phyloP scores from a whole-genome alignment of 37 sponge, comb jelly and placozoan species.

The Aphrocallistes beatrix region DNA sequence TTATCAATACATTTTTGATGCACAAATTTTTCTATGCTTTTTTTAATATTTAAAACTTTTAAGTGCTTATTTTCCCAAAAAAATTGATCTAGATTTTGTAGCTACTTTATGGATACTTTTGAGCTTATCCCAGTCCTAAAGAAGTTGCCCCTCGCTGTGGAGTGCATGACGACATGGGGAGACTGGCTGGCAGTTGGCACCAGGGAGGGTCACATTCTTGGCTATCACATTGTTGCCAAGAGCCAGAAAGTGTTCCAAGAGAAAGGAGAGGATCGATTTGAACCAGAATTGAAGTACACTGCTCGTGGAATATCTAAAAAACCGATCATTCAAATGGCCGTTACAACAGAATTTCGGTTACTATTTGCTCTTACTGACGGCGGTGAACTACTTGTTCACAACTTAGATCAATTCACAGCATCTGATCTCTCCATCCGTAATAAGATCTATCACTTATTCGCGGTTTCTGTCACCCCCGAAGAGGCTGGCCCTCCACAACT shows the following conservation, averaged over 20 bases:
- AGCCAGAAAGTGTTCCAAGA: slow-evolving; percentile 19
- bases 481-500: background rate
- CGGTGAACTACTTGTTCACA: background rate
- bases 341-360: background rate
- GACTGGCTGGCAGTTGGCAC: slow-evolving; percentile 13
- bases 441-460: background rate
- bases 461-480: background rate
- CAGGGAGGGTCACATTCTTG: slow-evolving; percentile 13
- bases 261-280: slow-evolving; percentile 7
- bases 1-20: no score
- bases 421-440: background rate
- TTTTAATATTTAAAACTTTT: no score
- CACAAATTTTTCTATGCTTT: no score
- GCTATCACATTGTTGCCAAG: background rate
- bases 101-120: background rate
- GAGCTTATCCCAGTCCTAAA: background rate
- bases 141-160: background rate
- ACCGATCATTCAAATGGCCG: background rate
- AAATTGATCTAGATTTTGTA: no score
- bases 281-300: slow-evolving; percentile 8
- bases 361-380: background rate
- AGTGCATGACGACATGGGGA: slow-evolving; percentile 13
- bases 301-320: slow-evolving; percentile 12
- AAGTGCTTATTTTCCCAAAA: no score
- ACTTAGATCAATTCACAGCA: background rate